Base-by-base conservation (phyloP, 2,888 invertebrate species). In the Oscheius sp. region DNA sequence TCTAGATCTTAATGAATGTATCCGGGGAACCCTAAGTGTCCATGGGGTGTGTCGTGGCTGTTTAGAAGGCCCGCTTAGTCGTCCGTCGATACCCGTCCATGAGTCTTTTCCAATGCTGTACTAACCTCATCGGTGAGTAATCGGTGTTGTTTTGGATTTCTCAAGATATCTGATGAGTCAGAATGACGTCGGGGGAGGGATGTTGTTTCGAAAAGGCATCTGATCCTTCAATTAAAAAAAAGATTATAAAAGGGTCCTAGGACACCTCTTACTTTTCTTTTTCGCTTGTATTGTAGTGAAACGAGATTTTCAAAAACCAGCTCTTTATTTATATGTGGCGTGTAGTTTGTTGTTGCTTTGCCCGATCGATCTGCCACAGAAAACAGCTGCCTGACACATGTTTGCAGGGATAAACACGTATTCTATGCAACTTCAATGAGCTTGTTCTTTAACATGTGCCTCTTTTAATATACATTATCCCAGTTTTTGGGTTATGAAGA, bases 91-190 rank as follows among this genome's bases (percentile, higher is more conserved):
- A 6, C 20, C 17, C 24, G 41, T 36, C 36, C n/a, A 20, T 9
- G 28, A 62, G 24, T 26, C 14, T 28, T 8, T 62, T 62, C 24
- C 62, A 62, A n/a, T 62, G 62, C 32, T 62, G 62, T 62, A 47
- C 28, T n/a, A 22, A 17, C 3, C n/a, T 62, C n/a, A 28, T 62
- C 20, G 62, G 62, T 62, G 62, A 62, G 62, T 62, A 32, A 50
- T 12, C 22, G n/a, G n/a, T n/a, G n/a, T 24, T 33, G n/a, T 41
- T 22, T 38, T 20, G n/a, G 41, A 24, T 33, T 36, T 41, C 28
- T 20, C 26, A 20, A 38, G 1, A 12, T 4, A 41, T 14, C n/a
- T 32, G 9, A 32, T n/a, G 57, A 22, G 24, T 38, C 26, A 26
- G 2, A 6, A 12, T 22, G 26, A 59, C 36, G 41, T 20, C 20